Evolutionary conservation across 2,113 vertebrate species (phyloP), one percentile per base, ranked within the genome.

Genomic region (Siniperca chuatsi): DNA sequence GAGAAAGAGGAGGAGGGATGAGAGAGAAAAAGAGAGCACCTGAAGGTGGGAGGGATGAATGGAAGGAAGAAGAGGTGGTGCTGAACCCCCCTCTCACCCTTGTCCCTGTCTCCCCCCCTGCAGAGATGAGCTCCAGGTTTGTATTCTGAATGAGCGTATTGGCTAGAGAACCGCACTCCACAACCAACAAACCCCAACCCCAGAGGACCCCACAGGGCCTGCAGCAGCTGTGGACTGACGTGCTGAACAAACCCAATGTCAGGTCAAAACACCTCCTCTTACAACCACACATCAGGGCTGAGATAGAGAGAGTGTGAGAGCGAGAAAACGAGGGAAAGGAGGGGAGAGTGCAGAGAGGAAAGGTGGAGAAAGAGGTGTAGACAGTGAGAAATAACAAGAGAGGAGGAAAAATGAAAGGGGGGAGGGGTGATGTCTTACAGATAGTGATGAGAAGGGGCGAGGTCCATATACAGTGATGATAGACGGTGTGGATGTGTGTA

Each of bases 201-300:
- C 75, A 79, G 65, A 82, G 90, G 88, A 91, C 69, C 84, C 84
- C 71, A 75, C 68, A 75, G 86, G 90, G 87, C 91, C 77, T 89
- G 69, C 73, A 84, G 92, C 87, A 91, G 82, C 82, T 88, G 83
- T 82, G 75, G 86, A 89, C 37, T 20, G 75, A 94, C 87, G 78
- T 91, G 91, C 90, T 80, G 77, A 85, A 91, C 86, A 93, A 94
- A 93, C 86, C 84, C 88, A 89, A 86, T 87, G 92, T 87, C 72
- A 82, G 89, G 87, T 92, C 89, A 89, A 89, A 93, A 90, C 82
- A 91, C 66, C 85, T 79, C 62, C 79, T 90, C 84, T 84, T 82
- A 86, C 86, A 91, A 85, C 67, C 69, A 66, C 82, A 84, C 78
- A 81, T 87, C 77, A 89, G 60, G 40, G 78, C 68, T 46, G 15